Evolutionary conservation across 2,797 vertebrate species (phyloP), one percentile per base, ranked within the genome.

Genomic region (Trematomus bernacchii): DNA sequence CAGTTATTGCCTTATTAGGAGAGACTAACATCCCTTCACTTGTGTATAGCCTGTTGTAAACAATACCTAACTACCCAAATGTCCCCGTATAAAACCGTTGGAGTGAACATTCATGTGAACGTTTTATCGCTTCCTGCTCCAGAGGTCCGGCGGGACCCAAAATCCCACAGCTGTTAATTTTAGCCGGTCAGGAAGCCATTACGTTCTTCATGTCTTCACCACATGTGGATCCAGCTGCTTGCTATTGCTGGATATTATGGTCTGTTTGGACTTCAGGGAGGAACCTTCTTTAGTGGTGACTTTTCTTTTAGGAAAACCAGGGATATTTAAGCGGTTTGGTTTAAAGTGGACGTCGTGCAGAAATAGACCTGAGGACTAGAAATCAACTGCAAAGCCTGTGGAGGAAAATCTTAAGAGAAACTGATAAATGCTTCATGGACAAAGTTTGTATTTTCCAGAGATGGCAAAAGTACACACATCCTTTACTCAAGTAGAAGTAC

Each of bases 121-220:
- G 14, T 71, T 85, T 81, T 66, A 73, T 67, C 51, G 30, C 81
- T 92, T 92, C 88, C 91, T 89, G 72, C 83, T 84, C 52, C 86
- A 62, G 84, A 85, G 77, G 83, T 89, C 91, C 90, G 52, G 61
- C 1, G 86, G 83, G 90, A 87, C 82, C 83, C 76, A 47, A 81
- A 77, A 90, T 90, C 86, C 88, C 92, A 89, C 92, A 92, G 89
- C 85, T 87, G 82, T 79, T 92, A 91, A 92, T 91, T 92, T 91
- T 88, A 90, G 84, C 86, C 57, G 16, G 27, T 82, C 86, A 84
- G 84, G 87, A 90, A 90, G 54, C 87, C 78, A 61, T 89, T 71
- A 73, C 46, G n/a, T 81, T 78, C 73, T 87, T 85, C 79, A 81
- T 80, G 72, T 78, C 83, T 70, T 86, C 54, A 54, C 90, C 90